These are phyloP conservation scores for Chrysocyon brachyurus DNA, from an alignment of 2,797 vertebrate species.

Conservation along the genomic window DNA sequence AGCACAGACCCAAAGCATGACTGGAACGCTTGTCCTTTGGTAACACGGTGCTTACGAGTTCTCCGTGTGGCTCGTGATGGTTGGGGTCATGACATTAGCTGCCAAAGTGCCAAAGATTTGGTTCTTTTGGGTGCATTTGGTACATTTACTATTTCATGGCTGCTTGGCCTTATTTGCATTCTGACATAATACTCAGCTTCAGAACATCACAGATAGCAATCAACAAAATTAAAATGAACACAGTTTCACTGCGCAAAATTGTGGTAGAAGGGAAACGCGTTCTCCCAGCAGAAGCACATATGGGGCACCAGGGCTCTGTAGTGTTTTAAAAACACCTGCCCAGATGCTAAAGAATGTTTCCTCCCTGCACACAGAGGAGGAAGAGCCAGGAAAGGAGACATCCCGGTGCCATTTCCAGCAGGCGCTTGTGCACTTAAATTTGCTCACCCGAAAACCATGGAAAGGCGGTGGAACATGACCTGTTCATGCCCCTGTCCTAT, in stretches of 20 bases:
- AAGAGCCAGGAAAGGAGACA: not conserved
- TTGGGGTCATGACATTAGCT: not conserved
- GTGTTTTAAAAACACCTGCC: not conserved
- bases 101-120: not conserved
- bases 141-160: not conserved
- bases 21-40: not conserved
- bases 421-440: not conserved
- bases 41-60: not conserved
- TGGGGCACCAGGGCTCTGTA: not conserved
- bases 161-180: conserved; percentile 62
- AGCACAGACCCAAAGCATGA: not conserved
- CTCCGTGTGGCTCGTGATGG: not conserved
- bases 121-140: not conserved
- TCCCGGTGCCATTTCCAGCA: not conserved
- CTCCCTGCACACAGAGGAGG: not conserved
- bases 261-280: not conserved
- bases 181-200: conserved; percentile 50
- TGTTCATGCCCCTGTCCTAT: not conserved
- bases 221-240: conserved; percentile 57
- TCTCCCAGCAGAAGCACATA: not conserved
- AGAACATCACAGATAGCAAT: conserved; percentile 64
- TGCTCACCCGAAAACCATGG: not conserved
- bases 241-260: not conserved
- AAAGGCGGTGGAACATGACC: not conserved
- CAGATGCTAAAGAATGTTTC: not conserved